Evolutionary conservation across 30 jellyfish, hydroid and myxozoan genomes (phyloP).

Genomic region (Hydractinia echinata): DNA sequence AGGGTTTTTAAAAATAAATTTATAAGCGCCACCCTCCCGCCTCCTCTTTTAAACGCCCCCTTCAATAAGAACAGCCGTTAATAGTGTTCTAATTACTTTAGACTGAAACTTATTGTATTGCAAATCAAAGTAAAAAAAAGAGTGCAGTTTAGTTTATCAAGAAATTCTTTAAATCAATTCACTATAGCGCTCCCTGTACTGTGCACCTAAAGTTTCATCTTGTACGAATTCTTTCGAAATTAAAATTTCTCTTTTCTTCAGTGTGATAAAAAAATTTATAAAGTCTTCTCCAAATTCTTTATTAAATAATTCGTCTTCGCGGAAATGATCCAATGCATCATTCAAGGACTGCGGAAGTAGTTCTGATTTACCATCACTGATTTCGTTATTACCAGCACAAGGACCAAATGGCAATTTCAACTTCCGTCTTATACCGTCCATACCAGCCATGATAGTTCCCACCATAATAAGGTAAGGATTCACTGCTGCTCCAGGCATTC

Average conservation of each 20-base stretch:
- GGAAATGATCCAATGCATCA: constrained; percentile 25
- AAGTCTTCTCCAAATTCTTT: constrained; percentile 27
- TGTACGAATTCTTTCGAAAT: no score
- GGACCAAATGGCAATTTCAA: constrained; percentile 1
- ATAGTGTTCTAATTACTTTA: no score
- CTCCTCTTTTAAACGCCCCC: no score
- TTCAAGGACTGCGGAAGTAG: constrained; percentile 11
- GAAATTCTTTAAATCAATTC: no score
- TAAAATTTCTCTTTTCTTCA: constrained; percentile 15
- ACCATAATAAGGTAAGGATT: constrained; percentile 36
- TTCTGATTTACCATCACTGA: neutral
- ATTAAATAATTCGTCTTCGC: neutral
- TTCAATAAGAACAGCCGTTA: no score
- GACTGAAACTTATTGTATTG: no score
- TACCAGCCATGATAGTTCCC: constrained; percentile 31
- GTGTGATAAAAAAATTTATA: constrained; percentile 16
- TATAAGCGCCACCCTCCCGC: no score
- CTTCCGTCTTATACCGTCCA: constrained; percentile 32
- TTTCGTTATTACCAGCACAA: neutral
- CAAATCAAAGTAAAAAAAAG: no score
- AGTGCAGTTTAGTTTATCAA: no score
- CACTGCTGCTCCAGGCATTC: constrained; percentile 34
- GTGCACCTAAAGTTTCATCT: no score
- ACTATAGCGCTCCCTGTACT: no score
- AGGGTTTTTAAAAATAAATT: no score